Evolutionary conservation across 2,113 vertebrate species (phyloP), one percentile per base, ranked within the genome.

Genomic region (Mirza zaza): DNA sequence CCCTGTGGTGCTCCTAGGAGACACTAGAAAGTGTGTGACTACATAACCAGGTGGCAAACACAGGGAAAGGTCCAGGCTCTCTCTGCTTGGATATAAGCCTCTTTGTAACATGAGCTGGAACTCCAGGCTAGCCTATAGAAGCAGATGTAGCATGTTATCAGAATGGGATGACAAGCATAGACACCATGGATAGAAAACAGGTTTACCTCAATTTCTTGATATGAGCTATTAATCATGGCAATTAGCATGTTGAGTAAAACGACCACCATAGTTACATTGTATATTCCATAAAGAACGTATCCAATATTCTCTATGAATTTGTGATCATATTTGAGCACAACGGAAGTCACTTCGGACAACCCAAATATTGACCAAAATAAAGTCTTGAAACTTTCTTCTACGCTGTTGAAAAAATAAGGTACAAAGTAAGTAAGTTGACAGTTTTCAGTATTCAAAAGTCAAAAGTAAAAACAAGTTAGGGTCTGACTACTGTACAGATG

Each of bases 361-460:
- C 99, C 99, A 97, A 99, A 99, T 98, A 99, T 99, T 20, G 99
- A 99, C 99, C 99, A 99, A 98, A 99, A 99, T 81, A 99, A 97
- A 13, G 99, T 99, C 97, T 99, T 99, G 98, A 99, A 99, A 96
- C 99, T 99, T 98, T 99, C 99, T 98, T 99, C 99, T 65, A 99
- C 99, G 61, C 99, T 99, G 96, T 48, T 91, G 76, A 89, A 93
- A 98, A 39, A 91, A 90, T 29, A 25, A 65, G 23, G 13, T 6
- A 84, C 77, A 90, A 45, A 63, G 93, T 13, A 96, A 96, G 83
- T 45, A 93, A 95, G 97, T 8, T 20, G 57, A 10, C 65, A 76
- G 42, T 90, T 55, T 42, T 76, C 70, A 80, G 6, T 7, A 50
- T 25, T 36, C 59, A 83, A 76, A 77, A 77, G 23, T 67, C 67